phyloP scores from a whole-genome alignment of 2,888 invertebrate species.

The Cantharis lateralis region DNA sequence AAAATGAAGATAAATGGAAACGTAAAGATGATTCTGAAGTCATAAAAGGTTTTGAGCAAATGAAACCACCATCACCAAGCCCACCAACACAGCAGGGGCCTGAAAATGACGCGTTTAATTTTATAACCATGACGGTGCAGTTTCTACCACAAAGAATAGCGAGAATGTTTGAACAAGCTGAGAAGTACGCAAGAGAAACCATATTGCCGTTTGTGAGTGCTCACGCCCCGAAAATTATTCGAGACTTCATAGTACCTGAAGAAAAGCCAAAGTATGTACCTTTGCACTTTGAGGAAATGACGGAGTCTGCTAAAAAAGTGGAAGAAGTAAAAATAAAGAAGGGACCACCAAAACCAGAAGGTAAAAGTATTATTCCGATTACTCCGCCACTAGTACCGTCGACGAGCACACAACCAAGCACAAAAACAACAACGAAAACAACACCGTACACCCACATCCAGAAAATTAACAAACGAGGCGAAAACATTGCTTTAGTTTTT shows the following conservation, averaged over 20 bases:
- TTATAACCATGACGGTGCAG: slow-evolving; percentile 68
- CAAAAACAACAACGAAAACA: slow-evolving; percentile 28
- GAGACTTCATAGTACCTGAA: slow-evolving; percentile 50
- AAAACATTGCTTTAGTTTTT: slow-evolving; percentile 26
- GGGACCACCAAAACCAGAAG: background rate
- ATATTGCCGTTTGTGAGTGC: slow-evolving; percentile 77
- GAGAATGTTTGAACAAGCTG: slow-evolving; percentile 79
- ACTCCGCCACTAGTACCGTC: background rate
- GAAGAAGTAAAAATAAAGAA: background rate
- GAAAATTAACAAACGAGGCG: slow-evolving; percentile 46
- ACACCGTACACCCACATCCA: slow-evolving; percentile 51
- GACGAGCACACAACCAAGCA: background rate
- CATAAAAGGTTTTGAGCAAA: slow-evolving; percentile 9
- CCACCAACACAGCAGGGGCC: slow-evolving; percentile 11
- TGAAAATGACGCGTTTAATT: slow-evolving; percentile 43
- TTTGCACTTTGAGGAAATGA: slow-evolving; percentile 46
- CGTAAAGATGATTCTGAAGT: slow-evolving; percentile 46
- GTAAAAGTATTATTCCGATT: background rate
- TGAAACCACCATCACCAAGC: background rate
- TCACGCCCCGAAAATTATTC: slow-evolving; percentile 73
- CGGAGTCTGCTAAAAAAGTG: background rate
- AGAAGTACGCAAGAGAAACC: slow-evolving; percentile 79
- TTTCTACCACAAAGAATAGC: slow-evolving; percentile 78
- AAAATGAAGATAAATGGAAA: slow-evolving; percentile 48
- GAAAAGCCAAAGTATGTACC: slow-evolving; percentile 49